Evolutionary conservation across 2,797 vertebrate species (phyloP).

Genomic region (Triplophysa yarkandensis): DNA sequence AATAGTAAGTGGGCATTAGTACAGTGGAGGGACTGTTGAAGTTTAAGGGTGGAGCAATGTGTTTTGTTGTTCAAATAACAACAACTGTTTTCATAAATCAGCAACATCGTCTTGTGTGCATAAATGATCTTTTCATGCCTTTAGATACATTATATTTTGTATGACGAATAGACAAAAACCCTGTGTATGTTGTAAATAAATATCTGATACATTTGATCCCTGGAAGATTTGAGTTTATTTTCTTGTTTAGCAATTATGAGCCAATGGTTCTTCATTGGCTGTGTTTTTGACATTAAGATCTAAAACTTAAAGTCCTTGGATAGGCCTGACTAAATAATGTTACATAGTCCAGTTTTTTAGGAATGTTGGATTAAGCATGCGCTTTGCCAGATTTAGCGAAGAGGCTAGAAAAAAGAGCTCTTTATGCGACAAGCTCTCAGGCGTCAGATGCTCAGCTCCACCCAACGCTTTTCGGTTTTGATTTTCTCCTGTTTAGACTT

Average conservation of each 20-base stretch:
- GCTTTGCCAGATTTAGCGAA: constrained; percentile 25
- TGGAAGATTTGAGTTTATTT: too few relatives aligned
- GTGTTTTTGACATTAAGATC: constrained; percentile 35
- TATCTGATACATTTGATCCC: too few relatives aligned
- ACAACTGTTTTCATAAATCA: too few relatives aligned
- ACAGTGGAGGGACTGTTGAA: too few relatives aligned
- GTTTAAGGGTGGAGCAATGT: too few relatives aligned
- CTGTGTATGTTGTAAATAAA: neutral
- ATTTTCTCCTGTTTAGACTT: constrained; percentile 16
- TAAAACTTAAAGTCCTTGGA: constrained; percentile 46
- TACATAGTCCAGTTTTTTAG: constrained; percentile 42
- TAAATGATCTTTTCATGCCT: too few relatives aligned
- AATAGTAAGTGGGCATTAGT: too few relatives aligned
- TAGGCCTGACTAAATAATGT: constrained; percentile 31
- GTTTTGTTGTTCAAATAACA: too few relatives aligned
- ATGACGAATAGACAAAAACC: neutral
- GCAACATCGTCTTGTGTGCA: too few relatives aligned
- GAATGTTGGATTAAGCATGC: constrained; percentile 45
- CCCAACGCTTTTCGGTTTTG: constrained; percentile 35
- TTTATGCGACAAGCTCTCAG: constrained; percentile 44
- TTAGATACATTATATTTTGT: neutral
- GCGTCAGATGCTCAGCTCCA: constrained; percentile 39
- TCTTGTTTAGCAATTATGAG: too few relatives aligned
- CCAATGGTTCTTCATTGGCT: constrained; percentile 36
- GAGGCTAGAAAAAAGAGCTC: constrained; percentile 45